Evolutionary conservation across 2,888 invertebrate genomes (phyloP).

Genomic region (Diadegma fenestrale): DNA sequence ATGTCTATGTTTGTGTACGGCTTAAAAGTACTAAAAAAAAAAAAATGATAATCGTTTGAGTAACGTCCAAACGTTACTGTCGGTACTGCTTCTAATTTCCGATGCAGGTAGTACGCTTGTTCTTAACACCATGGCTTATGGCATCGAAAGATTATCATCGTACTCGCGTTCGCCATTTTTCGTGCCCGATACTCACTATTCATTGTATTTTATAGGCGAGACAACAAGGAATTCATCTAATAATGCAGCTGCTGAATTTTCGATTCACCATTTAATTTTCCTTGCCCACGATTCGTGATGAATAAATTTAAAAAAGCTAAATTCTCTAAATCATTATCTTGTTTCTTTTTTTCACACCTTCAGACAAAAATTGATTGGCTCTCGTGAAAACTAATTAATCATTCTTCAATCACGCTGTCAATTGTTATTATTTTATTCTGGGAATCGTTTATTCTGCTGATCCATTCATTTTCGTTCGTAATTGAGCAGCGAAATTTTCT

Average conservation of each 20-base stretch:
- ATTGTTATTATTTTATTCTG: background rate
- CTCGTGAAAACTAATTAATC: background rate
- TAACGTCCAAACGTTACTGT: conserved; percentile 63
- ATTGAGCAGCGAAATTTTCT: background rate
- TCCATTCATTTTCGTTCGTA: background rate
- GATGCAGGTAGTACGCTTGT: conserved; percentile 58
- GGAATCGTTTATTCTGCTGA: background rate
- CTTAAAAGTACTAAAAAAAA: conserved; percentile 42
- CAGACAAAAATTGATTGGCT: background rate
- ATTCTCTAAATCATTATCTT: background rate
- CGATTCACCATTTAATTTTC: conserved; percentile 3
- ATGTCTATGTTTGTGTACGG: conserved; percentile 57
- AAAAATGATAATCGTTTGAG: conserved; percentile 22
- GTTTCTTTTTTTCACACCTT: background rate
- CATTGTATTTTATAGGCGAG: conserved; percentile 1
- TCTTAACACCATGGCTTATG: conserved; percentile 31
- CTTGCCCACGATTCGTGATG: background rate
- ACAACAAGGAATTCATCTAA: conserved; percentile 15
- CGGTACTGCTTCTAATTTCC: conserved; percentile 59
- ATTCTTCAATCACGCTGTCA: background rate
- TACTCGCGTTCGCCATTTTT: conserved; percentile 32
- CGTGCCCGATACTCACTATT: conserved; percentile 15
- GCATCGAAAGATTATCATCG: conserved; percentile 48
- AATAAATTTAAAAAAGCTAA: background rate
- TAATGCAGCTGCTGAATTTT: conserved; percentile 12